These are phyloP conservation scores for Mactra quadrangularis DNA, from an alignment of 1,140 invertebrate genomes.

Conservation along the genomic window DNA sequence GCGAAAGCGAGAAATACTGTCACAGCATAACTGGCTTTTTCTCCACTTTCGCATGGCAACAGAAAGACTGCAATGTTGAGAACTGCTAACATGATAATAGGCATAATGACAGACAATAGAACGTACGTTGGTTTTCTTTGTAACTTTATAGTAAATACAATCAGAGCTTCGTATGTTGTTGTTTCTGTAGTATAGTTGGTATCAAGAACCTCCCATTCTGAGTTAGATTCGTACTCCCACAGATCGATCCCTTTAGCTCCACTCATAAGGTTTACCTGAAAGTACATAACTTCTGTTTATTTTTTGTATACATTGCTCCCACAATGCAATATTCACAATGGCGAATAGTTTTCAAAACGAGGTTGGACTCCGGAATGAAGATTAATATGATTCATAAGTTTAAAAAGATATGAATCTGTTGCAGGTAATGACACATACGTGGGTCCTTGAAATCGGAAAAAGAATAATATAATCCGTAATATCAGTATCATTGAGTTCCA, in stretches of 20 bases:
- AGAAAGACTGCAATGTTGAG: slow-evolving; percentile 26
- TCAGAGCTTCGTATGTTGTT: background rate
- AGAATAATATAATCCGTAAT: background rate
- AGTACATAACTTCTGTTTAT: background rate
- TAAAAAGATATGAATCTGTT: slow-evolving; percentile 2
- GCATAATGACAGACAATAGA: slow-evolving; percentile 29
- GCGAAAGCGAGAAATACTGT: slow-evolving; percentile 54
- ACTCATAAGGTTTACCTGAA: slow-evolving; percentile 17
- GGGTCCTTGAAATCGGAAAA: background rate
- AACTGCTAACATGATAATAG: slow-evolving; percentile 21
- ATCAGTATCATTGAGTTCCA: too few species aligned
- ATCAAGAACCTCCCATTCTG: slow-evolving; percentile 30
- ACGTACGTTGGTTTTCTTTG: slow-evolving; percentile 30
- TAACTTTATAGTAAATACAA: slow-evolving; percentile 16
- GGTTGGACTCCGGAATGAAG: background rate
- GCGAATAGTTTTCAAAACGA: background rate
- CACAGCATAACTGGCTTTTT: slow-evolving; percentile 33
- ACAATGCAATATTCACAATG: background rate
- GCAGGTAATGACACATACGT: background rate
- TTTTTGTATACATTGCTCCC: too few species aligned
- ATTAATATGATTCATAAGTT: background rate
- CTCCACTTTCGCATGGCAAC: slow-evolving; percentile 27
- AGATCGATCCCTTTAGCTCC: slow-evolving; percentile 32
- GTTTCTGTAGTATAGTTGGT: background rate
- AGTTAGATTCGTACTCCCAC: slow-evolving; percentile 18